Evolutionary conservation across 2,113 vertebrate genomes (phyloP), one percentile per base, ranked within the genome.

Genomic region (Eira barbara): DNA sequence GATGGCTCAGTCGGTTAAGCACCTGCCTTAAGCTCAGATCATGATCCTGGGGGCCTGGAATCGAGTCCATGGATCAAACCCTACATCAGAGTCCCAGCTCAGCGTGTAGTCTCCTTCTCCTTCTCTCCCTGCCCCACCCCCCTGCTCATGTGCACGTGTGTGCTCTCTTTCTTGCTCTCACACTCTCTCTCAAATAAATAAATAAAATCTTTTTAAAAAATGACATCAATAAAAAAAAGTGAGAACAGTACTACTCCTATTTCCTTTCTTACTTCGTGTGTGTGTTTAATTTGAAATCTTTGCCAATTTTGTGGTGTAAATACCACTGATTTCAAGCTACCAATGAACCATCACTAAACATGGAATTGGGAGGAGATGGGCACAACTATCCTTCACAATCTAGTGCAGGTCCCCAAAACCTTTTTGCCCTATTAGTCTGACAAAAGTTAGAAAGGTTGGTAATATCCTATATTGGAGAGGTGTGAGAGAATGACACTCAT

Each of bases 1-100:
- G 71, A 12, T 42, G 39, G 23, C 23, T 74, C 71, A 74, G 71
- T 73, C 5, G 5, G 21, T 73, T 42, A 39, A 73, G 21, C 36
- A 9, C 25, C 71, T 39, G 36, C 59, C 59, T 61, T 61, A 25
- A 27, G 59, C 59, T 61, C 23, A 61, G 59, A 39, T 45, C 39
- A 14, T 23, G 39, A 42, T 42, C 71, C 71, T 25, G 25, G 39
- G 15, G 23, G 3, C 25, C 39, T 42, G 39, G 71, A 23, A 74
- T 25, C 0, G 17, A 61, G 23, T 10, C 59, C 21, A 25, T 0
- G 1, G 57, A 59, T 25, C 3, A 11, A 42, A 12, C 11, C 71
- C 21, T 39, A 12, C 21, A 12, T 73, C 0, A 0, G 71, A 23
- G 6, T 74, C 39, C 39, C 39, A 0, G 12, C 36, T 45, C 23